Percentiles rank a stretch among this genome's conserved stretches.
phyloP scores from a whole-genome alignment of 1,140 invertebrate genomes.

The Tetramorium parvispinum region DNA sequence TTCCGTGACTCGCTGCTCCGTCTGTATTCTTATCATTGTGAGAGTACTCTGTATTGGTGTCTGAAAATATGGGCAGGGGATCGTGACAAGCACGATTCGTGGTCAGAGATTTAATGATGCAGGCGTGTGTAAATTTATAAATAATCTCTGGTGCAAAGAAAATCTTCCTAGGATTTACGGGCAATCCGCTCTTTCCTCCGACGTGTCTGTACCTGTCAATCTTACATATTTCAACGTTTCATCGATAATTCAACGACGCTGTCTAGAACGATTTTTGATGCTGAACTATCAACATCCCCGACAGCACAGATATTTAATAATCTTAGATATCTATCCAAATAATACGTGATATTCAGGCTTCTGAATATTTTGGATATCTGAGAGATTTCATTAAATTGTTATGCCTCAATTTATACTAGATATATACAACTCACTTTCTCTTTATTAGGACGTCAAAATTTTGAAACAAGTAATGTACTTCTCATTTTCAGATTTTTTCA shows the following conservation, averaged over 20 bases:
- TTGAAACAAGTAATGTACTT: neutral
- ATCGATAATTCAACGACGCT: neutral
- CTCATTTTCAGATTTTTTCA: constrained; percentile 26
- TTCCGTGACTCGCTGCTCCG: constrained; percentile 23
- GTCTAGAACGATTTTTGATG: neutral
- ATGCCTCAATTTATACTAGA: neutral
- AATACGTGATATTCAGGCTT: neutral
- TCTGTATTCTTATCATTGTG: constrained; percentile 7
- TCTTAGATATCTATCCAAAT: neutral
- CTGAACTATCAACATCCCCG: neutral
- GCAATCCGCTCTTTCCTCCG: constrained; percentile 19
- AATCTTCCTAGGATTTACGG: neutral
- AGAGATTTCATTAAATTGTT: neutral
- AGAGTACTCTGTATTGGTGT: constrained; percentile 24
- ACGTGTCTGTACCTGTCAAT: constrained; percentile 39
- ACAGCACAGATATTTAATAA: neutral
- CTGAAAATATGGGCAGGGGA: constrained; percentile 18
- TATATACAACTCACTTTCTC: neutral
- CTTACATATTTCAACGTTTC: constrained; percentile 6
- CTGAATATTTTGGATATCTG: neutral
- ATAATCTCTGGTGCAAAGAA: constrained; percentile 20
- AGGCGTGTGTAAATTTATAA: constrained; percentile 12
- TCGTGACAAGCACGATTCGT: neutral
- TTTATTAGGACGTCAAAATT: neutral
- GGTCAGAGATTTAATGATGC: constrained; percentile 8